Evolutionary conservation across 1,140 invertebrate genomes (phyloP).

Genomic region (Lucilia cuprina): DNA sequence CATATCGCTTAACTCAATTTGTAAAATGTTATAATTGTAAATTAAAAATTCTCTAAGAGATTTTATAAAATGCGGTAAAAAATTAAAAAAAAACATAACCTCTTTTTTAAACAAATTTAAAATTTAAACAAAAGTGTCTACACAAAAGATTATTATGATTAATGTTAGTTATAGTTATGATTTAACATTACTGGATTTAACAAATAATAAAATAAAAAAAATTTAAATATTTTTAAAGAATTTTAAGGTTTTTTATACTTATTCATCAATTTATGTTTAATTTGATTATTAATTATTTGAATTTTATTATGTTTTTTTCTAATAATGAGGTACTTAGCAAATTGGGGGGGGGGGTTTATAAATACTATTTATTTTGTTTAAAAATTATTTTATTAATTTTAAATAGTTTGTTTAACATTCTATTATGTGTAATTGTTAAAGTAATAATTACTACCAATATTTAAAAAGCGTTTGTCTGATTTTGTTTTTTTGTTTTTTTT

Average conservation of each 20-base stretch:
- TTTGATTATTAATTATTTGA: slow-evolving; percentile 6
- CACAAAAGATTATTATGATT: too few relatives aligned
- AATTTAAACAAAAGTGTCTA: too few relatives aligned
- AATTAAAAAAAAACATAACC: too few relatives aligned
- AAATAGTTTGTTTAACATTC: background rate
- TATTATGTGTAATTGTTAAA: background rate
- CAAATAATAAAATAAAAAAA: too few relatives aligned
- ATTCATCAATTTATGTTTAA: background rate
- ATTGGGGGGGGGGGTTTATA: background rate
- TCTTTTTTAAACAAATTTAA: too few relatives aligned
- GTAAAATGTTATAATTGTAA: too few relatives aligned
- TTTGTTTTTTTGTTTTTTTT: background rate
- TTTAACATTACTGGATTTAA: too few relatives aligned
- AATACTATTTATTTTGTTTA: background rate
- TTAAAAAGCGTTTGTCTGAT: background rate
- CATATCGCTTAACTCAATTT: too few relatives aligned
- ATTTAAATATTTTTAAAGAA: too few relatives aligned
- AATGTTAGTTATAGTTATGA: too few relatives aligned
- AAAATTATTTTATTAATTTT: background rate
- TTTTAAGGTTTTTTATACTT: background rate
- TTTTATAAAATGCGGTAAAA: too few relatives aligned
- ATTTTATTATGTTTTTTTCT: background rate
- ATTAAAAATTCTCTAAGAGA: too few relatives aligned
- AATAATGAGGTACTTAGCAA: slow-evolving; percentile 29
- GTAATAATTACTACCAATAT: background rate